phyloP scores from a whole-genome alignment of 2,888 invertebrate species.

The Hyles lineata region DNA sequence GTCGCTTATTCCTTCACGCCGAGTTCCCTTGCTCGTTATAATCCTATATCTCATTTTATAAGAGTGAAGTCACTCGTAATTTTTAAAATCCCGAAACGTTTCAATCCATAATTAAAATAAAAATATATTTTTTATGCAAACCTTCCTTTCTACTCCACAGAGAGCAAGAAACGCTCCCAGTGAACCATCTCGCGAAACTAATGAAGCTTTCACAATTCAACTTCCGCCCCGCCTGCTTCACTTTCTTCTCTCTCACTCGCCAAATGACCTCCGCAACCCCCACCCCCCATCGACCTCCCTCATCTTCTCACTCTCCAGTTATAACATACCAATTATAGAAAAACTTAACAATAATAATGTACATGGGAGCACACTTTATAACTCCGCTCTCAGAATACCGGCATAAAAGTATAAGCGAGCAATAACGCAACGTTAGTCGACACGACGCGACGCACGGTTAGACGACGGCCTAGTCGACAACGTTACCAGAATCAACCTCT shows the following conservation, averaged over 20 bases:
- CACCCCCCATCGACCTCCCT: background rate
- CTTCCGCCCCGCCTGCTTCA: background rate
- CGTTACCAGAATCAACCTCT: constrained; percentile 2
- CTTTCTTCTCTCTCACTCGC: background rate
- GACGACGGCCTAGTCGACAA: background rate
- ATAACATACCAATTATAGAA: background rate
- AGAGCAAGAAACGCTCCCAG: background rate
- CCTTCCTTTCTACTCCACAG: background rate
- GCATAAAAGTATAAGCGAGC: constrained; percentile 9
- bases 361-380: background rate
- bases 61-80: background rate
- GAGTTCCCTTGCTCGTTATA: background rate
- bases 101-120: background rate
- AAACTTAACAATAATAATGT: background rate
- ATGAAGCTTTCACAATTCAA: background rate
- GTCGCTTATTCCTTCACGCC: constrained; percentile 14
- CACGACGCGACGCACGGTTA: background rate
- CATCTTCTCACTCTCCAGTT: background rate
- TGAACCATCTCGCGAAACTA: background rate
- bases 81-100: constrained; percentile 9
- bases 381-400: no score
- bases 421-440: background rate
- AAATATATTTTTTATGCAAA: background rate
- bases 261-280: background rate
- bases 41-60: background rate